Conservation (phyloP, 2,797 vertebrate species). For the Phataginus tricuspis region DNA sequence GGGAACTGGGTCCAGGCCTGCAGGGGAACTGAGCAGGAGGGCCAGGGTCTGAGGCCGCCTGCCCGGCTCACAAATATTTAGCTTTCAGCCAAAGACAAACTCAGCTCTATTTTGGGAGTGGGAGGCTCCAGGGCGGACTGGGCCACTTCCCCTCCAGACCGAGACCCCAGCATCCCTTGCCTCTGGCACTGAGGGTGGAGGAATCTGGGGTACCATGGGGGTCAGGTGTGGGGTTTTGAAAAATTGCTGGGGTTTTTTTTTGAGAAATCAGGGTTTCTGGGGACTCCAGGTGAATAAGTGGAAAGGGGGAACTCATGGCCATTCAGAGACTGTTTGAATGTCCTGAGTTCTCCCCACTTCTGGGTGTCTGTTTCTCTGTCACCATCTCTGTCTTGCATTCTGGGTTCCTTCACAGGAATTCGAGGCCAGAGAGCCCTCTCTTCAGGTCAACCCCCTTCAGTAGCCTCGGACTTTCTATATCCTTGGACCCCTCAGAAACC, state of each 20-base stretch:
- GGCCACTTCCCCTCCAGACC: conserved; percentile 70
- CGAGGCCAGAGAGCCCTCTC: neutral
- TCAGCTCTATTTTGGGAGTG: conserved; percentile 85
- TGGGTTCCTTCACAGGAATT: neutral
- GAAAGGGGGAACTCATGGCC: neutral
- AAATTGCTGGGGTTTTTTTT: conserved; percentile 16
- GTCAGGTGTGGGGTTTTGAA: neutral
- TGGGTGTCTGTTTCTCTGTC: neutral
- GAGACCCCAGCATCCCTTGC: conserved; percentile 68
- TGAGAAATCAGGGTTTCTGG: neutral
- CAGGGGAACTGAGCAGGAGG: conserved; percentile 78
- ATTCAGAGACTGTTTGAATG: neutral
- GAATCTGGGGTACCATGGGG: neutral
- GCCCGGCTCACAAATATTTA: conserved; percentile 85
- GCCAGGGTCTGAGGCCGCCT: conserved; percentile 82
- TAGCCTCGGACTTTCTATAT: neutral
- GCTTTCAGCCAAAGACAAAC: conserved; percentile 85
- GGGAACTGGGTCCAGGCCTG: conserved; percentile 71
- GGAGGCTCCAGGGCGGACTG: conserved; percentile 74
- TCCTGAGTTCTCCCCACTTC: neutral
- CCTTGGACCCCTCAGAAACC: neutral
- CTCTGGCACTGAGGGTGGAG: conserved; percentile 14
- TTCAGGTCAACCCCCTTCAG: neutral
- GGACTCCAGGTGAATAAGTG: neutral
- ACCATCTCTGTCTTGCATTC: conserved; percentile 10